Conservation (phyloP, 1,140 invertebrate genomes). For the Euura saliciscinereae region DNA sequence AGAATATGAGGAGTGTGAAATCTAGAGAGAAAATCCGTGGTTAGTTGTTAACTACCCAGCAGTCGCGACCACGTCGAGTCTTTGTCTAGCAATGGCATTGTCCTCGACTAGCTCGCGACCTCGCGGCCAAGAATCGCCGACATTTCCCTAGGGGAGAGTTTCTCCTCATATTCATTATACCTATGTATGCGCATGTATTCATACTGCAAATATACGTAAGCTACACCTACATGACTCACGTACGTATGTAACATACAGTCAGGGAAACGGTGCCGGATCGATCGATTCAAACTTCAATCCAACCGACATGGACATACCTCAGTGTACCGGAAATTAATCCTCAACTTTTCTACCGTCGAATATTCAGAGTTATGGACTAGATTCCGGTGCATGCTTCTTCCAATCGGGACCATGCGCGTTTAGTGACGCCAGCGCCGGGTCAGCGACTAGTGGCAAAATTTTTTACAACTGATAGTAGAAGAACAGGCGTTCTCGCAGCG, state of each 20-base stretch:
- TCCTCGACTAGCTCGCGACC: background rate
- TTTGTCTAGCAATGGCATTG: background rate
- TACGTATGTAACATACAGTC: background rate
- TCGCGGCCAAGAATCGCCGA: background rate
- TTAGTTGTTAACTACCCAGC: conserved; percentile 4
- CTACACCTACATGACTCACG: background rate
- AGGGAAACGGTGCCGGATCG: background rate
- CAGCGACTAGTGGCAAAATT: too few species aligned
- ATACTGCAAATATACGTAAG: background rate
- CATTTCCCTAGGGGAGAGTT: background rate
- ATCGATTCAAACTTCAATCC: background rate
- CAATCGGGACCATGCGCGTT: too few species aligned
- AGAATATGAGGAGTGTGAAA: background rate
- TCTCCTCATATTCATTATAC: background rate
- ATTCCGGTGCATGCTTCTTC: too few species aligned
- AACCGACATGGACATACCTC: background rate
- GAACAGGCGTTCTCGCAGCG: too few species aligned
- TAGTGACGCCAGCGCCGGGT: too few species aligned
- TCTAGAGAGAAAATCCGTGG: background rate
- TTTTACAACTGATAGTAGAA: too few species aligned
- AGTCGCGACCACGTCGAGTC: background rate
- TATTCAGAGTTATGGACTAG: too few species aligned
- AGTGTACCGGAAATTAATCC: background rate
- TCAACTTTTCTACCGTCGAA: background rate
- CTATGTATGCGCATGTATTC: too few species aligned